A percentile compares a stretch with the other conserved stretches of the same genome.
Evolutionary conservation across 2,113 vertebrate genomes (phyloP).

Genomic region (Acanthochromis polyacanthus): DNA sequence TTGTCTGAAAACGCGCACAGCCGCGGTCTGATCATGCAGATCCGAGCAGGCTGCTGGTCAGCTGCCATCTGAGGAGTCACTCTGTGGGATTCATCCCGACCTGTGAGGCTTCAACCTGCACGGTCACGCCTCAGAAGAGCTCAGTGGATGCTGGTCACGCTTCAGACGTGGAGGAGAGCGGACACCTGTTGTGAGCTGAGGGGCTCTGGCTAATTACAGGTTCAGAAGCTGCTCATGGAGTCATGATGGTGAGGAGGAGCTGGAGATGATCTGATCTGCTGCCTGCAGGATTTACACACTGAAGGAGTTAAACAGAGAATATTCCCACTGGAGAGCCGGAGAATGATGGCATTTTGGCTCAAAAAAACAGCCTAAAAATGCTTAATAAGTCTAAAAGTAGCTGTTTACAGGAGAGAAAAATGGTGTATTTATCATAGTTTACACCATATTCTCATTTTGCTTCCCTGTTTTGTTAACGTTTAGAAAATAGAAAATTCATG

Average conservation of each 20-base stretch:
- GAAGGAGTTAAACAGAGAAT: neutral
- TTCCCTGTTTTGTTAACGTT: neutral
- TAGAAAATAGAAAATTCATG: neutral
- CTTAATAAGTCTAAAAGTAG: no score
- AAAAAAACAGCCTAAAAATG: no score
- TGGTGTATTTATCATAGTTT: no score
- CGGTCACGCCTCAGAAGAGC: slow-evolving; percentile 28
- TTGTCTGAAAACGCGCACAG: no score
- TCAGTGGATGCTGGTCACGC: slow-evolving; percentile 54
- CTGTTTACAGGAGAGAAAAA: no score
- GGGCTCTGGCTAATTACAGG: slow-evolving; percentile 51
- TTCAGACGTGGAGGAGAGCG: slow-evolving; percentile 29
- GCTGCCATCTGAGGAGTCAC: neutral
- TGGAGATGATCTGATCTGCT: slow-evolving; percentile 24
- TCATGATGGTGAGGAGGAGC: slow-evolving; percentile 35
- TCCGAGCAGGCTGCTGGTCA: neutral
- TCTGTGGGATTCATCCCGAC: slow-evolving; percentile 8
- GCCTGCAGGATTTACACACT: slow-evolving; percentile 12
- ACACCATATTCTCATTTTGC: no score
- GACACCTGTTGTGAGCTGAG: slow-evolving; percentile 60
- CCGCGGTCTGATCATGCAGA: neutral
- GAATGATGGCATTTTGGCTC: no score
- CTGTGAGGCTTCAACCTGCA: slow-evolving; percentile 1
- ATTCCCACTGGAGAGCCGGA: no score
- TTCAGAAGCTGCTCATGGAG: slow-evolving; percentile 38